A percentile compares a stretch with the other conserved stretches of the same genome.
Conservation (phyloP, 37 sponge, comb jelly and placozoan genomes). For the Dysidea cf. avara region DNA sequence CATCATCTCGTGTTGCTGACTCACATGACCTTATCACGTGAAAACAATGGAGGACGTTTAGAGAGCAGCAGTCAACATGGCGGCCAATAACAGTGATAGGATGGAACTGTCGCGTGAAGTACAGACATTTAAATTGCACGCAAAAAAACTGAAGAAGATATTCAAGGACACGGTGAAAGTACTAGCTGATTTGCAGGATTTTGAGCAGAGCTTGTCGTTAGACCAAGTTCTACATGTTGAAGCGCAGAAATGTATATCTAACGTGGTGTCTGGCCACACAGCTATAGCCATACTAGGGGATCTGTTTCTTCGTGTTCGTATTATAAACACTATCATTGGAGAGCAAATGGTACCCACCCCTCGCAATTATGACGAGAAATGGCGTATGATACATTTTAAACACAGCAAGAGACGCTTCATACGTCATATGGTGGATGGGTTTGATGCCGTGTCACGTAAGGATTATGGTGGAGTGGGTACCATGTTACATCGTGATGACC, state of each 20-base stretch:
- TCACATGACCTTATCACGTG: too few relatives aligned
- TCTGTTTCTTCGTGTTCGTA: conserved; percentile 36
- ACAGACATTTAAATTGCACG: conserved; percentile 58
- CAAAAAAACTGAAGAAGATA: conserved; percentile 78
- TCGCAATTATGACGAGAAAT: conserved; percentile 36
- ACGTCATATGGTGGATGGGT: conserved; percentile 53
- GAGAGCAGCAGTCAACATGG: too few relatives aligned
- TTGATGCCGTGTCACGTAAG: conserved; percentile 17
- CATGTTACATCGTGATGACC: conserved; percentile 22
- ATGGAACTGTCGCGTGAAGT: conserved; percentile 56
- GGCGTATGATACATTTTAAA: conserved; percentile 84
- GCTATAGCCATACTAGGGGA: conserved; percentile 86
- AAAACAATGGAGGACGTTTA: too few relatives aligned
- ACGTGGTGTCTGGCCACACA: conserved; percentile 74
- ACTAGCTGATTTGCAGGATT: conserved; percentile 80
- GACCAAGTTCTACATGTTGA: conserved; percentile 67
- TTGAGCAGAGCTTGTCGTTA: conserved; percentile 74
- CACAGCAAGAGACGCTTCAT: conserved; percentile 51
- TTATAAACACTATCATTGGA: conserved; percentile 81
- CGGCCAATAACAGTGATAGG: too few relatives aligned
- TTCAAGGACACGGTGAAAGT: conserved; percentile 81
- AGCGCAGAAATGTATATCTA: conserved; percentile 77
- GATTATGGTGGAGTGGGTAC: background rate
- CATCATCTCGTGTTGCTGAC: too few relatives aligned
- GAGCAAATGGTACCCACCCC: conserved; percentile 69